phyloP scores from a whole-genome alignment of 2,797 vertebrate genomes.

The Fratercula arctica region DNA sequence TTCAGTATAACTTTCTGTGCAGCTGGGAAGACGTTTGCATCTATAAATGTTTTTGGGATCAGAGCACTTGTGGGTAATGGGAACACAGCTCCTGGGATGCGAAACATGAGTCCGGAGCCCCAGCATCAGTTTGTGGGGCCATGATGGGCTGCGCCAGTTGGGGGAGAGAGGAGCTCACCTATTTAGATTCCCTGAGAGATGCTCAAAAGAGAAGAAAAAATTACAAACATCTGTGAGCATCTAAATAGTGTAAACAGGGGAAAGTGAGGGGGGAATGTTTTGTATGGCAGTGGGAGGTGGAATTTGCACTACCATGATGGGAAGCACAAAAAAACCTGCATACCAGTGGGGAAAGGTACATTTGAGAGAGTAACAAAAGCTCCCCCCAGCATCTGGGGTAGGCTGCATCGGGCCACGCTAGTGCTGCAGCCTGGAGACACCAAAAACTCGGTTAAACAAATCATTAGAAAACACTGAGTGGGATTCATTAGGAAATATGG shows the following conservation, averaged over 20 bases:
- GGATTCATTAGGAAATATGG: conserved; percentile 4
- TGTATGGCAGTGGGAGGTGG: neutral
- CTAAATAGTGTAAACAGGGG: neutral
- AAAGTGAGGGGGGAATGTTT: neutral
- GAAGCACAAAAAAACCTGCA: neutral
- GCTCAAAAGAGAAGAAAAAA: neutral
- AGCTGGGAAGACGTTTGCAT: neutral
- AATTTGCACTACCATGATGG: neutral
- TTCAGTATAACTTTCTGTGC: neutral
- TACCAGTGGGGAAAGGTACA: neutral
- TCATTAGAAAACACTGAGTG: conserved; percentile 35
- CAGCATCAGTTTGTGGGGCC: neutral
- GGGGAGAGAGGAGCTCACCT: neutral
- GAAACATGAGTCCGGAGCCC: neutral
- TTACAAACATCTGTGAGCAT: neutral
- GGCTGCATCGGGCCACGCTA: neutral
- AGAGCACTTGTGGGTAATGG: neutral
- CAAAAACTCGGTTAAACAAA: neutral
- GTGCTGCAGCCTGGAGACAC: neutral
- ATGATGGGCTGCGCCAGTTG: neutral
- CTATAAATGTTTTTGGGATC: neutral
- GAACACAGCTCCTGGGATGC: neutral
- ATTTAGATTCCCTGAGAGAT: neutral
- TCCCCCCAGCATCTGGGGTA: conserved; percentile 1
- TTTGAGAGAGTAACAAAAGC: neutral